Conservation (phyloP, 2,113 vertebrate species). For the Pollimyrus isidori region DNA sequence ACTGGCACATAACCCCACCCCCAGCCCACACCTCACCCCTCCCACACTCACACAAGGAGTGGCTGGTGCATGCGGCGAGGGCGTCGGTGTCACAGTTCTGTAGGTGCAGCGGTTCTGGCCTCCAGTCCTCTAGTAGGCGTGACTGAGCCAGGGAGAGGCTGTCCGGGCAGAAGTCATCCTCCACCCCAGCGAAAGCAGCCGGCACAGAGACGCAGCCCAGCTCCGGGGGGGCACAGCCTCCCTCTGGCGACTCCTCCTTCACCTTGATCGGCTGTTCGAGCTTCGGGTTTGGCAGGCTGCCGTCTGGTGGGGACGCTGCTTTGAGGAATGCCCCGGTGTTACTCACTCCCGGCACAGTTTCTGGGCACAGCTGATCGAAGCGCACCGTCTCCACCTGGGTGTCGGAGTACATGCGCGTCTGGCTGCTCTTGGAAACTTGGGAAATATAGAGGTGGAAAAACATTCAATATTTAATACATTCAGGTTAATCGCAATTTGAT, state of each 20-base stretch:
- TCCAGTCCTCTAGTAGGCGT: slow-evolving; percentile 40
- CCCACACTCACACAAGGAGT: slow-evolving; percentile 29
- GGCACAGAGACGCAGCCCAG: slow-evolving; percentile 9
- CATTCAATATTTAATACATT: background rate
- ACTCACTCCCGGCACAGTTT: background rate
- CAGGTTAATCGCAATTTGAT: background rate
- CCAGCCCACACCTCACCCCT: background rate
- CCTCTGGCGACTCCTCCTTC: slow-evolving; percentile 34
- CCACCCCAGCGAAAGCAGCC: slow-evolving; percentile 8
- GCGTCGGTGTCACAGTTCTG: slow-evolving; percentile 26
- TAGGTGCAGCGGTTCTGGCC: slow-evolving; percentile 36
- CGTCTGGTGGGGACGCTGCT: background rate
- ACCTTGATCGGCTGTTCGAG: slow-evolving; percentile 17
- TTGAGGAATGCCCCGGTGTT: background rate
- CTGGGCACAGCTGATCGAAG: slow-evolving; percentile 13
- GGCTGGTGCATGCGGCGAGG: slow-evolving; percentile 27
- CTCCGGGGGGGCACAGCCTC: background rate
- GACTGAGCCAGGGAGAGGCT: slow-evolving; percentile 40
- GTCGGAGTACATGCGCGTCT: slow-evolving; percentile 19
- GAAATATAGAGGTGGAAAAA: background rate
- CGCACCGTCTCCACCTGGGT: slow-evolving; percentile 11
- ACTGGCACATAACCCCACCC: too few relatives aligned
- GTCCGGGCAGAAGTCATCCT: slow-evolving; percentile 29
- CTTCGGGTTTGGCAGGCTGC: background rate
- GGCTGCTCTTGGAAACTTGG: slow-evolving; percentile 5